Conservation (phyloP, 2,113 vertebrate species). For the Alosa alosa region DNA sequence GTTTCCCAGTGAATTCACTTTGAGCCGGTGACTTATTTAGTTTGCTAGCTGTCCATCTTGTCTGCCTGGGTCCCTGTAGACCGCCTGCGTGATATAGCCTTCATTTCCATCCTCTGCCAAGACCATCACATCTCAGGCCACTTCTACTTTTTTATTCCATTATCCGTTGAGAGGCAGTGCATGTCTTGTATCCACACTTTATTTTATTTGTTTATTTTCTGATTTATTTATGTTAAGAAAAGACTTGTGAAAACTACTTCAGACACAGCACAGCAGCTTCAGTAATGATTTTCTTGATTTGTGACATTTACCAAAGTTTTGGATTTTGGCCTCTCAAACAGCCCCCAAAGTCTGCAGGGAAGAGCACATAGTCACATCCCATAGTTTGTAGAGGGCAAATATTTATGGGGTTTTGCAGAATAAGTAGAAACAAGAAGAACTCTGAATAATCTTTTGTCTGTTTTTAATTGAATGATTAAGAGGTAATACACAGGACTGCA, state of each 20-base stretch:
- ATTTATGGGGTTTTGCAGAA: conserved; percentile 24
- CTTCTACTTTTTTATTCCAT: not conserved
- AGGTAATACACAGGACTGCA: not conserved
- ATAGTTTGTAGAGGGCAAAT: conserved; percentile 55
- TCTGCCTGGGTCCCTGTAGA: conserved; percentile 20
- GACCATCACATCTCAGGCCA: not conserved
- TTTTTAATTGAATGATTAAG: not conserved
- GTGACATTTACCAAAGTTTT: not conserved
- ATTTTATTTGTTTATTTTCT: conserved; percentile 7
- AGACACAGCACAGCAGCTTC: not conserved
- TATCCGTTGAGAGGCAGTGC: not conserved
- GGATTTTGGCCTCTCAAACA: not conserved
- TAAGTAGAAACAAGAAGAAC: not conserved
- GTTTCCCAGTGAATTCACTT: conserved; percentile 65
- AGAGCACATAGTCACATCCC: conserved; percentile 34
- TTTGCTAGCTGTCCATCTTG: conserved; percentile 47
- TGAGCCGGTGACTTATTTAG: conserved; percentile 67
- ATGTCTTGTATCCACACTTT: not conserved
- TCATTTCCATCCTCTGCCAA: conserved; percentile 2
- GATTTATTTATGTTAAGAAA: not conserved
- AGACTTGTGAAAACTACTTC: not conserved
- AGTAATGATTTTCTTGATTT: not conserved
- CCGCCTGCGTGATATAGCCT: conserved; percentile 27
- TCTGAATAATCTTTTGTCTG: not conserved
- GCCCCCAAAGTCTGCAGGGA: conserved; percentile 44